These are phyloP conservation scores for Aramus guarauna DNA, from an alignment of 2,113 vertebrate genomes.

Conservation along the genomic window DNA sequence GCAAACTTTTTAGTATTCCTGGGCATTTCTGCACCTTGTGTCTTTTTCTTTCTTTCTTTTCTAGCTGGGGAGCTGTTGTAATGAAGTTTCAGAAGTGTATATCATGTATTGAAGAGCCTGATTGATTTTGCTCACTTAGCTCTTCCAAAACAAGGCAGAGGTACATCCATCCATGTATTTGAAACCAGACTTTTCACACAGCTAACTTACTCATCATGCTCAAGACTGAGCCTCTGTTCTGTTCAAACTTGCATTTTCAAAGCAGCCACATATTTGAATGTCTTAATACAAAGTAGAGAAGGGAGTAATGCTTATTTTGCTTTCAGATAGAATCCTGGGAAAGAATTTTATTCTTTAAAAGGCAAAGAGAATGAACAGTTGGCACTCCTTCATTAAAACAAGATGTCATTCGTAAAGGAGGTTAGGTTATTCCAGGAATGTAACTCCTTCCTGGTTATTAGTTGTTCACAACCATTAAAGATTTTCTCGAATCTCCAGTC, in stretches of 20 bases:
- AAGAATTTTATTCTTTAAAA: background rate
- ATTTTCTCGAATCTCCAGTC: background rate
- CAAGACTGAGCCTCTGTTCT: background rate
- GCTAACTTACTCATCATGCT: background rate
- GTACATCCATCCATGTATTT: background rate
- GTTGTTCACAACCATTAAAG: background rate
- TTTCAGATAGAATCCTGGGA: background rate
- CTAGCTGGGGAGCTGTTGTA: background rate
- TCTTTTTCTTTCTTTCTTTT: background rate
- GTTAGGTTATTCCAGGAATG: background rate
- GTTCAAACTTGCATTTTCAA: background rate
- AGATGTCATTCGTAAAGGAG: background rate
- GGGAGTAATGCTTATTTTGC: background rate
- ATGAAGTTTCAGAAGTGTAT: background rate
- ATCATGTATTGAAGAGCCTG: background rate
- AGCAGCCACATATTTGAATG: background rate
- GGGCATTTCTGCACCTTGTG: background rate
- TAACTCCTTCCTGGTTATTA: background rate
- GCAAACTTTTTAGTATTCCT: background rate
- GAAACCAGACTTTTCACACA: background rate
- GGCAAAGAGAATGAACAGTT: background rate
- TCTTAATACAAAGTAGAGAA: background rate
- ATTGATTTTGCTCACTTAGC: background rate
- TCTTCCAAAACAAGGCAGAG: background rate
- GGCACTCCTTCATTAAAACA: background rate